A percentile compares a stretch with the other conserved stretches of the same genome.
Conservation (phyloP, 2,797 vertebrate species). For the Anguilla anguilla region DNA sequence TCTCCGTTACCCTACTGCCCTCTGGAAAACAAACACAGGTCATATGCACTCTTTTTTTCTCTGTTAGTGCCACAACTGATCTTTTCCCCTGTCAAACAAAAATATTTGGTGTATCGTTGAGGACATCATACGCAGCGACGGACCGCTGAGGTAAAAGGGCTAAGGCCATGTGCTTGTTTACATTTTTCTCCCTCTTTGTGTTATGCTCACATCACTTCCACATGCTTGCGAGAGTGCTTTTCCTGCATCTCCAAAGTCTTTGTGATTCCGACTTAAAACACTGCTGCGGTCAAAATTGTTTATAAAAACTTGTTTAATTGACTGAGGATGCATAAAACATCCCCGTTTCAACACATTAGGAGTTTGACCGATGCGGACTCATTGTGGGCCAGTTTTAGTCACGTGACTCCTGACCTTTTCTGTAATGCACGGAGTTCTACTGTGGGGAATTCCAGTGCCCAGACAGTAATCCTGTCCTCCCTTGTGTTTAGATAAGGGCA, state of each 20-base stretch:
- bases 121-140: not conserved
- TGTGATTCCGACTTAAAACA: not conserved
- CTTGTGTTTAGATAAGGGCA: slow-evolving; percentile 25
- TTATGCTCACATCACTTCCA: not conserved
- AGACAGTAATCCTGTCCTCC: slow-evolving; percentile 22
- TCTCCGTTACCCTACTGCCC: slow-evolving; percentile 50
- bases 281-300: not conserved
- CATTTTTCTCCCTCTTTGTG: not conserved
- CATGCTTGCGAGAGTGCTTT: not conserved
- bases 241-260: not conserved
- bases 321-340: not conserved
- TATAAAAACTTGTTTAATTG: not conserved
- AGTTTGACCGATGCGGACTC: slow-evolving; percentile 4
- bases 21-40: slow-evolving; percentile 47
- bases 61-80: not conserved
- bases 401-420: slow-evolving; percentile 24
- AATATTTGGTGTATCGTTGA: not conserved
- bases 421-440: not conserved
- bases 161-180: not conserved
- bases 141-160: not conserved
- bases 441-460: slow-evolving; percentile 21
- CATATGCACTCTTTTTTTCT: slow-evolving; percentile 17
- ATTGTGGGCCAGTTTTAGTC: not conserved
- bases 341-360: not conserved
- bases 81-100: not conserved